Conservation (phyloP, 2,888 invertebrate species). For the Deilephila elpenor region DNA sequence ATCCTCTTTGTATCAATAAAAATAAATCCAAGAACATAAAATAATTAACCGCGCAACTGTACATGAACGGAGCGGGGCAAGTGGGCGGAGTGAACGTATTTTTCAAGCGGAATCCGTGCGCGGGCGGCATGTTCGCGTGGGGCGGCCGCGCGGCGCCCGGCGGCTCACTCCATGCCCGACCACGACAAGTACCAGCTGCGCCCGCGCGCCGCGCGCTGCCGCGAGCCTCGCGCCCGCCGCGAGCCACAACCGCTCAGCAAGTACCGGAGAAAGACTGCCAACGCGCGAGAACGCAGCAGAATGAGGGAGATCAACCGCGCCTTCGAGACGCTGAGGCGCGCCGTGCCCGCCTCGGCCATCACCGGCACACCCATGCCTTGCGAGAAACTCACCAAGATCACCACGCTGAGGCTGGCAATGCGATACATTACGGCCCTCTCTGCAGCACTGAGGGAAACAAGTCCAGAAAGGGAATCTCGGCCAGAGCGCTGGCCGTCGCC, state of each 20-base stretch:
- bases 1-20: background rate
- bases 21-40: background rate
- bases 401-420: slow-evolving; percentile 94
- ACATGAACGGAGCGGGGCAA: slow-evolving; percentile 77
- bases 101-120: slow-evolving; percentile 71
- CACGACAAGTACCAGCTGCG: slow-evolving; percentile 84
- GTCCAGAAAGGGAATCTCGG: slow-evolving; percentile 53
- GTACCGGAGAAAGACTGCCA: slow-evolving; percentile 95
- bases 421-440: slow-evolving; percentile 92
- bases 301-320: slow-evolving; percentile 96
- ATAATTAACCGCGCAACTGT: slow-evolving; percentile 55
- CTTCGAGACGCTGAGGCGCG: slow-evolving; percentile 91
- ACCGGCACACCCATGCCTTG: slow-evolving; percentile 84
- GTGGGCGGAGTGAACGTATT: slow-evolving; percentile 80
- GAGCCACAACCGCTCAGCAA: slow-evolving; percentile 92
- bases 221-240: slow-evolving; percentile 84
- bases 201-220: slow-evolving; percentile 79
- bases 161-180: slow-evolving; percentile 78
- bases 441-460: slow-evolving; percentile 84
- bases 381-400: slow-evolving; percentile 95
- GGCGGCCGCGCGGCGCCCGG: slow-evolving; percentile 40
- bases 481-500: slow-evolving; percentile 78
- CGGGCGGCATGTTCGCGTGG: slow-evolving; percentile 61
- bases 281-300: slow-evolving; percentile 93
- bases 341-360: slow-evolving; percentile 87